A percentile compares a stretch with the other conserved stretches of the same genome.
Conservation (phyloP, 2,113 vertebrate genomes). For the Grallaria varia region DNA sequence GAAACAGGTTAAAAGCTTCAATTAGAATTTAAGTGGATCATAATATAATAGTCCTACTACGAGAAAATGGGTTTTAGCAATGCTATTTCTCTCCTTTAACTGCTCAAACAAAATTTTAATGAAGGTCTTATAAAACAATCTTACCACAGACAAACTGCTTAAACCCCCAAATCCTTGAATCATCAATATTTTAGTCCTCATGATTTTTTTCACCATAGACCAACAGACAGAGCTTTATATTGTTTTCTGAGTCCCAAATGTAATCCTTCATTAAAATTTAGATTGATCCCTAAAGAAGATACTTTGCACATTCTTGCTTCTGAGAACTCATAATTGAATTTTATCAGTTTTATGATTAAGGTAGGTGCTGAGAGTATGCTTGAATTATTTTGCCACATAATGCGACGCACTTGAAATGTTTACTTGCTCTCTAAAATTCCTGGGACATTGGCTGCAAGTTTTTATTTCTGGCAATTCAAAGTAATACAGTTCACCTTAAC, state of each 20-base stretch:
- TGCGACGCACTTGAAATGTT: background rate
- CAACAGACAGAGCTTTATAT: background rate
- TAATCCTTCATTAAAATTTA: conserved; percentile 64
- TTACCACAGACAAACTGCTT: background rate
- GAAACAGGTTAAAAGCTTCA: conserved; percentile 31
- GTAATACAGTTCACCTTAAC: background rate
- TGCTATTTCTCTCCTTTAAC: conserved; percentile 26
- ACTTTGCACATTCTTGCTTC: background rate
- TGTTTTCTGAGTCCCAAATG: conserved; percentile 8
- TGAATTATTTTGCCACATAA: background rate
- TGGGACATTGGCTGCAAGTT: background rate
- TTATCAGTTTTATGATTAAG: background rate
- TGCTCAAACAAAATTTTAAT: conserved; percentile 57
- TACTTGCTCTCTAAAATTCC: background rate
- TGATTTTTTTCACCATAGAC: background rate
- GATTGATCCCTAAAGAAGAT: conserved; percentile 38
- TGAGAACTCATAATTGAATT: conserved; percentile 36
- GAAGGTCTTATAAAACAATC: conserved; percentile 39
- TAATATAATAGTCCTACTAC: background rate
- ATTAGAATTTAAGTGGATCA: background rate
- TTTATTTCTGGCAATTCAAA: background rate
- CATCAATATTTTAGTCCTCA: conserved; percentile 23
- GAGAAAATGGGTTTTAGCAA: conserved; percentile 22
- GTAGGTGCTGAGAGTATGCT: background rate
- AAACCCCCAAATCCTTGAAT: conserved; percentile 55